A percentile compares a stretch with the other conserved stretches of the same genome.
Conservation (phyloP, 2,888 invertebrate genomes). For the Heteropelma amictum region DNA sequence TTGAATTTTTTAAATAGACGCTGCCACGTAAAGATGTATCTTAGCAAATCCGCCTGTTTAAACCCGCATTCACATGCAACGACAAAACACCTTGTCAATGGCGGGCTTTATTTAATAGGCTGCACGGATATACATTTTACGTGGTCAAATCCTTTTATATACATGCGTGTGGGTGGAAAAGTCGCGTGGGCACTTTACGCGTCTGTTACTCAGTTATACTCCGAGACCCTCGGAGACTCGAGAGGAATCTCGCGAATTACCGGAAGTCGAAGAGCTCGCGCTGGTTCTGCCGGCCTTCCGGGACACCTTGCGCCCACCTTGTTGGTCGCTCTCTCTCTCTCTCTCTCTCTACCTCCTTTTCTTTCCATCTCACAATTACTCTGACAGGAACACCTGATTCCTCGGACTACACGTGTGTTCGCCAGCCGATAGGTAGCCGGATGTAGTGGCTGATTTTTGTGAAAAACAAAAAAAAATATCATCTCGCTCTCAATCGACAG, state of each 20-base stretch:
- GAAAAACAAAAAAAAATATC: too few species aligned
- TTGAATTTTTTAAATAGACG: too few species aligned
- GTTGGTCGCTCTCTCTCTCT: slow-evolving; percentile 4
- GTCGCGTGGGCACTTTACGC: slow-evolving; percentile 33
- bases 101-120: neutral
- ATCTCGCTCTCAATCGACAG: too few species aligned
- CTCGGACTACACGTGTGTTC: slow-evolving; percentile 21
- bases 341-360: neutral
- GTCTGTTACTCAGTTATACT: slow-evolving; percentile 35
- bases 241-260: slow-evolving; percentile 42
- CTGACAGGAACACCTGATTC: slow-evolving; percentile 22
- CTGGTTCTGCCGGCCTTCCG: slow-evolving; percentile 47
- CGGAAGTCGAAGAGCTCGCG: slow-evolving; percentile 42
- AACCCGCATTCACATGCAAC: neutral
- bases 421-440: too few species aligned
- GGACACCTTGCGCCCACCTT: slow-evolving; percentile 53
- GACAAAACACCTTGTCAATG: too few species aligned
- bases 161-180: slow-evolving; percentile 25
- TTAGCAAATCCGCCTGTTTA: neutral
- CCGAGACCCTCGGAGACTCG: neutral
- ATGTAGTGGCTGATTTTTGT: too few species aligned
- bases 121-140: too few species aligned
- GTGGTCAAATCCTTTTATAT: slow-evolving; percentile 23
- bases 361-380: slow-evolving; percentile 3
- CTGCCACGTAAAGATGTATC: too few species aligned